Evolutionary conservation across 1,140 invertebrate genomes (phyloP), one percentile per base, ranked within the genome.

Genomic region (Triops longicaudatus): DNA sequence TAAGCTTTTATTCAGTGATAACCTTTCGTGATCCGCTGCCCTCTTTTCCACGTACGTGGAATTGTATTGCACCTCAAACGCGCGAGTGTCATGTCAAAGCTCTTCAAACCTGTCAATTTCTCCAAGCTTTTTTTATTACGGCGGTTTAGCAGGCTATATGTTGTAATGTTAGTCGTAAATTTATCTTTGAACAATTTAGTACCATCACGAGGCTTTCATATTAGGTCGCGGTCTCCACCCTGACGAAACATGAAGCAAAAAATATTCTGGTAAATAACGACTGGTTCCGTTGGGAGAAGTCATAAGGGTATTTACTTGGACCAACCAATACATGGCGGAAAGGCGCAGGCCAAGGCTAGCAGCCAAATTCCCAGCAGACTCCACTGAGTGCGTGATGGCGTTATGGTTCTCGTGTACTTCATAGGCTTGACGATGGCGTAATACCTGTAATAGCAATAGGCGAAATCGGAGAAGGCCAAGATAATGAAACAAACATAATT

Each of bases 361-460:
- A 43, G 31, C 79, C 79, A 79, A 37, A 76, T 76, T 50, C 74
- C 71, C 17, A 79, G n/a, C 71, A 79, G 74, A 12, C 79, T 63
- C 22, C 50, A 22, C 10, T 44, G 74, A 22, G 78, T 74, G n/a
- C 76, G 78, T 41, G 72, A 44, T 14, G 31, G 28, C n/a, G 78
- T 79, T 14, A 79, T 79, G 11, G 74, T 79, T n/a, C 79, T 42
- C 1, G 78, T 76, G 74, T 79, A 79, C 42, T 79, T 37, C 78
- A 79, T 74, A 17, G 79, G 79, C 72, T 77, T 79, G 5, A 79
- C 79, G 37, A 79, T 79, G 43, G 79, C 79, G 50, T 50, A 79
- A 72, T 79, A 79, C 26, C 79, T 79, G 31, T 9, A 78, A 37
- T 17, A 28, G 43, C 63, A 72, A 63, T 77, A n/a, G n/a, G n/a